Evolutionary conservation across 1,140 invertebrate genomes (phyloP), one percentile per base, ranked within the genome.

Genomic region (Cepaea nemoralis): DNA sequence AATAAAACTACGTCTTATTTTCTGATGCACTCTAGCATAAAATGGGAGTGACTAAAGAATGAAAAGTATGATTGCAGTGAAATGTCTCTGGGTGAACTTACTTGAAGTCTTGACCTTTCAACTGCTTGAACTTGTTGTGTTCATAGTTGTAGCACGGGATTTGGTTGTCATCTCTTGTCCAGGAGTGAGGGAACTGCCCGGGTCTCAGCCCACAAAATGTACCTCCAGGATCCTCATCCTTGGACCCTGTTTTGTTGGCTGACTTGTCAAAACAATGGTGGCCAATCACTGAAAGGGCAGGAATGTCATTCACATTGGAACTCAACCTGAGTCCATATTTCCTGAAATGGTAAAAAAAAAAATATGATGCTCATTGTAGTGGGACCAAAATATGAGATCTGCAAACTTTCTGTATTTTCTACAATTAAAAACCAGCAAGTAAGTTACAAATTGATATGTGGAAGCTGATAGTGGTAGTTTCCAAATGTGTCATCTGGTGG

Each of bases 21-120:
- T n/a, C n/a, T n/a, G n/a, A n/a, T n/a, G n/a, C n/a, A n/a, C n/a
- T n/a, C n/a, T n/a, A n/a, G n/a, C n/a, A n/a, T n/a, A n/a, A n/a
- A n/a, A n/a, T n/a, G n/a, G n/a, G n/a, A n/a, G n/a, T n/a, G n/a
- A n/a, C n/a, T n/a, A n/a, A n/a, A n/a, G n/a, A n/a, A n/a, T n/a
- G n/a, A n/a, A n/a, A n/a, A n/a, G n/a, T n/a, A n/a, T n/a, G n/a
- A n/a, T n/a, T n/a, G n/a, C n/a, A n/a, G n/a, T n/a, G n/a, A n/a
- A n/a, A n/a, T n/a, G n/a, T n/a, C n/a, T n/a, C n/a, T n/a, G n/a
- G n/a, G 6, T 48, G 45, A 24, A 86, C 90, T 89, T 83, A 92
- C 91, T 88, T 91, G 82, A 92, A 92, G 74, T 91, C 89, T 27
- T 87, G 55, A 50, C 90, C 90, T 82, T 90, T 90, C 22, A 66